Evolutionary conservation across 1,140 invertebrate species (phyloP).

Genomic region (Camponotus pennsylvanicus): DNA sequence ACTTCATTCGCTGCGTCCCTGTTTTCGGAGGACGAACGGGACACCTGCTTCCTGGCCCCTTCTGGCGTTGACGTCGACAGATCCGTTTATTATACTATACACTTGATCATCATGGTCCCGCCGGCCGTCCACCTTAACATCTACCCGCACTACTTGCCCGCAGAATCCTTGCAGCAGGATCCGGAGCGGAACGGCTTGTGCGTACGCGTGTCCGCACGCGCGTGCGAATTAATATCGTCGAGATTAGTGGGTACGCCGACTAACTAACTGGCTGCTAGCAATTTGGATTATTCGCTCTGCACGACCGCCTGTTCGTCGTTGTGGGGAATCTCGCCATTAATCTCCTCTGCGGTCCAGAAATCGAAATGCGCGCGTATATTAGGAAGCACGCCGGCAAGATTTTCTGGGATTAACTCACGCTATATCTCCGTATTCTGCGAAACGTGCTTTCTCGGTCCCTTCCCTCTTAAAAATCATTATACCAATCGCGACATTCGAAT

Average conservation of each 20-base stretch:
- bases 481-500: background rate
- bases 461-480: background rate
- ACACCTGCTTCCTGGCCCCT: slow-evolving; percentile 80
- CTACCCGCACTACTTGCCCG: slow-evolving; percentile 61
- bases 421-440: background rate
- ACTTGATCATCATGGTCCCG: slow-evolving; percentile 71
- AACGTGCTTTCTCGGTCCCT: background rate
- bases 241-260: slow-evolving; percentile 73
- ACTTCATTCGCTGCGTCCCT: slow-evolving; percentile 17
- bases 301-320: slow-evolving; percentile 22
- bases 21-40: slow-evolving; percentile 60
- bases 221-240: slow-evolving; percentile 72
- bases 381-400: background rate
- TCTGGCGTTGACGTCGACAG: slow-evolving; percentile 80
- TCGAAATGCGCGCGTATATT: slow-evolving; percentile 53
- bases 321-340: slow-evolving; percentile 60
- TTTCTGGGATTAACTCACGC: slow-evolving; percentile 4
- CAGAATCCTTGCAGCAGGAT: slow-evolving; percentile 33
- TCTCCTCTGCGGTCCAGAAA: slow-evolving; percentile 64
- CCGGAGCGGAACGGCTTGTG: background rate
- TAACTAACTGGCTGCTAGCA: slow-evolving; percentile 75
- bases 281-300: slow-evolving; percentile 59
- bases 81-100: slow-evolving; percentile 82
- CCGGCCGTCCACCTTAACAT: slow-evolving; percentile 73
- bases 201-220: slow-evolving; percentile 15